Conservation (phyloP, 2,888 invertebrate species). For the Corythucha ciliata region DNA sequence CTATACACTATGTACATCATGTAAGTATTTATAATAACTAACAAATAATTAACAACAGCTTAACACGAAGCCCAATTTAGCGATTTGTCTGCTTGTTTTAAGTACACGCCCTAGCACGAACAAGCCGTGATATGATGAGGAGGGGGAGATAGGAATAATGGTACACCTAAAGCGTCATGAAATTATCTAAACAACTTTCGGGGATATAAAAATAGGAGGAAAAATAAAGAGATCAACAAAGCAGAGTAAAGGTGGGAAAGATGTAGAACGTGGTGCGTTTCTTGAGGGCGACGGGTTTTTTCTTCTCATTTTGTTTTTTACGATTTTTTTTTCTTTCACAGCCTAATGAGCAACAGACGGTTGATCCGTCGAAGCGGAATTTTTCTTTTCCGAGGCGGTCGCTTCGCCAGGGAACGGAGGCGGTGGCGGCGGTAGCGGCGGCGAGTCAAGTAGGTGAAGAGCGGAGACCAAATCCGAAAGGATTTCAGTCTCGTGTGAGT, state of each 20-base stretch:
- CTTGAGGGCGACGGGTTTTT: too few relatives aligned
- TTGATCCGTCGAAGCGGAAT: conserved; percentile 12
- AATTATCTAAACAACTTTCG: too few relatives aligned
- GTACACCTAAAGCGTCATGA: too few relatives aligned
- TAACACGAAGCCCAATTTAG: conserved; percentile 27
- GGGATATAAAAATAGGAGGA: too few relatives aligned
- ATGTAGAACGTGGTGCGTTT: too few relatives aligned
- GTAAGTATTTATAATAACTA: conserved; percentile 30
- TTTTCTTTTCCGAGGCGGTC: conserved; percentile 7
- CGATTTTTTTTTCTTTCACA: conserved; percentile 15
- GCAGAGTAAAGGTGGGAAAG: too few relatives aligned
- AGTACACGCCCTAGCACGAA: too few relatives aligned
- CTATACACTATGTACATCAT: conserved; percentile 32
- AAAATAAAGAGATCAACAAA: too few relatives aligned
- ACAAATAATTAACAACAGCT: conserved; percentile 32
- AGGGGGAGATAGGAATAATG: too few relatives aligned
- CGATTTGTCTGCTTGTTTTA: too few relatives aligned
- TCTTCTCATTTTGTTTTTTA: background rate
- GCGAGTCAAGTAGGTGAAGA: conserved; percentile 43
- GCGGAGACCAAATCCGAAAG: conserved; percentile 84
- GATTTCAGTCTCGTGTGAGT: conserved; percentile 92
- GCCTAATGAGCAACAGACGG: conserved; percentile 26
- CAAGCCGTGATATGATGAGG: too few relatives aligned
- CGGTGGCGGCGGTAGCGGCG: conserved; percentile 18
- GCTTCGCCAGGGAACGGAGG: background rate